phyloP scores from a whole-genome alignment of 2,113 vertebrate species.

The Ancistrus triradiatus region DNA sequence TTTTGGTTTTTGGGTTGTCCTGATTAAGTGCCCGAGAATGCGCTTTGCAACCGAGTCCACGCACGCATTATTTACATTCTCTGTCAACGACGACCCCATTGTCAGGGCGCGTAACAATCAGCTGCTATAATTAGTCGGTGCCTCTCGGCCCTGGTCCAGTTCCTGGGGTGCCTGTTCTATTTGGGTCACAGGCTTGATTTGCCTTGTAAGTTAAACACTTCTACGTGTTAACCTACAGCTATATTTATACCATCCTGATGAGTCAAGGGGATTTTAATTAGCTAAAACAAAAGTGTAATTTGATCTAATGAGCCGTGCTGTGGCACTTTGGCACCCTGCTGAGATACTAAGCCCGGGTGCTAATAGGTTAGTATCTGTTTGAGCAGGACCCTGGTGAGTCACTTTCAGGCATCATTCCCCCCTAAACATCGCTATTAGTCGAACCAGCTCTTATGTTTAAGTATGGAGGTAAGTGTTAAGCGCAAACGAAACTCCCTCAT shows the following conservation, averaged over 20 bases:
- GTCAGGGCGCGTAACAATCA: conserved; percentile 23
- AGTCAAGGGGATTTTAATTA: conserved; percentile 62
- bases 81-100: conserved; percentile 9
- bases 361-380: conserved; percentile 11
- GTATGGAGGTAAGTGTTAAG: conserved; percentile 17
- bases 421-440: conserved; percentile 20
- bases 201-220: conserved; percentile 49
- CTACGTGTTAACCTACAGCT: conserved; percentile 56
- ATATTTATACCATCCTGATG: conserved; percentile 57
- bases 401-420: conserved; percentile 2
- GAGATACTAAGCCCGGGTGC: conserved; percentile 42
- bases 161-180: conserved; percentile 53
- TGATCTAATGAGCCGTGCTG: conserved; percentile 69
- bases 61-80: conserved; percentile 16
- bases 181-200: conserved; percentile 56
- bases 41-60: conserved; percentile 2
- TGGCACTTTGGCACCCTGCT: conserved; percentile 56
- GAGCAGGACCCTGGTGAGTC: background rate
- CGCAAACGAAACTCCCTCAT: conserved; percentile 24
- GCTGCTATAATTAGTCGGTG: conserved; percentile 16
- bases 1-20: too few species aligned
- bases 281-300: conserved; percentile 69
- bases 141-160: conserved; percentile 33
- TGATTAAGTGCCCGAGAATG: conserved; percentile 25
- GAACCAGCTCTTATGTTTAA: conserved; percentile 18